Base-by-base conservation (phyloP, 2,797 vertebrate genomes). In the Gobio occitaniae region DNA sequence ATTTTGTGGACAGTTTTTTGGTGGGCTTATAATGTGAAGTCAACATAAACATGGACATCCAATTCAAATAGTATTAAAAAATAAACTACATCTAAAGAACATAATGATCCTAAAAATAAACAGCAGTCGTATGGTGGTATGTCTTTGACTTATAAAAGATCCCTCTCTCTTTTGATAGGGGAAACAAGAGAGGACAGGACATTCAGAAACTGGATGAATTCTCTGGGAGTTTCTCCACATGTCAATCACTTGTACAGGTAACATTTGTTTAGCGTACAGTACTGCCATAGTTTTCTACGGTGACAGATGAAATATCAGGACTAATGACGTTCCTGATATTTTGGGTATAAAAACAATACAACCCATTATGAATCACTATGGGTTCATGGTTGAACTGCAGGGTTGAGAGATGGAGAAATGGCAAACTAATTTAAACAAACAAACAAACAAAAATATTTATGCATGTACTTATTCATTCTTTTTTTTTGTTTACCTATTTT, bases 131-230 rank as follows among this genome's bases (percentile, higher is more conserved):
- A 65, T 15, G 2, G 21, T 77, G 17, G 29, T 66, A 38, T 56
- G 44, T 16, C 6, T 29, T 25, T 54, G 10, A 19, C 13, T 76
- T 52, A 38, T 36, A 80, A 44, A 50, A 52, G 29, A 80, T 80
- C 1, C 8, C 29, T 90, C 76, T 93, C 41, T 93, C 52, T 86
- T 91, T 87, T 17, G 17, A 3, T 92, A 99, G 97, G 94, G 77
- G 98, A 99, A 92, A 95, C 96, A 87, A 96, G 96, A 12, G 98
- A 99, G 89, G 97, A 99, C 90, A 96, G 96, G 90, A 99, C 96
- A 11, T 99, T 99, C 91, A 94, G 97, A 82, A 99, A 99, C 91
- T 99, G 98, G 98, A 99, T 99, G 95, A 99, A 99, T 93, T 99
- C 98, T 52, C 93, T 99, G 91, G 98, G 98, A 11, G 96, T 99